Evolutionary conservation across 2,888 invertebrate genomes (phyloP).

Genomic region (Lochmaea crataegi): DNA sequence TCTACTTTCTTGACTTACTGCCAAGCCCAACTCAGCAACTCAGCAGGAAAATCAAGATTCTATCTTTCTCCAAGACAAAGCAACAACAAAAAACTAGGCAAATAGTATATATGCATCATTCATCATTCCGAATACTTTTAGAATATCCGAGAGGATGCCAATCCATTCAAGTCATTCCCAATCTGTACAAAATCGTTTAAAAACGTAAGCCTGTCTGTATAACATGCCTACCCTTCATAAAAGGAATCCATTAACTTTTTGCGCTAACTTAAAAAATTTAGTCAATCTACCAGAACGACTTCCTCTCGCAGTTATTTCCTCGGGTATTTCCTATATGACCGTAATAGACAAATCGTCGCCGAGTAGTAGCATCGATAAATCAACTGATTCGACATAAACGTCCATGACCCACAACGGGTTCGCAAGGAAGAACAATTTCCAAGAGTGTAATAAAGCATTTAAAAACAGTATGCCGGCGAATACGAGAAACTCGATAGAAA

Average conservation of each 20-base stretch:
- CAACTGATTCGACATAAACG: constrained; percentile 17
- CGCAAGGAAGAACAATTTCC: constrained; percentile 19
- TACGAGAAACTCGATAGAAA: constrained; percentile 8
- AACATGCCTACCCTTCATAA: neutral
- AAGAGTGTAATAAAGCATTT: constrained; percentile 21
- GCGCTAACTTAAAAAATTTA: neutral
- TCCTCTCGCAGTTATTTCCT: constrained; percentile 21
- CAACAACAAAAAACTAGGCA: too few species aligned
- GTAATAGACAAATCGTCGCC: constrained; percentile 17
- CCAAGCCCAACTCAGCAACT: too few species aligned
- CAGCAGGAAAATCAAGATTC: too few species aligned
- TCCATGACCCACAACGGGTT: constrained; percentile 27
- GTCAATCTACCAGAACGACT: constrained; percentile 16
- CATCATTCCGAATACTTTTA: too few species aligned
- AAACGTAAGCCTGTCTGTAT: neutral
- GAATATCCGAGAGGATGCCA: too few species aligned
- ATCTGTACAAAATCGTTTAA: neutral
- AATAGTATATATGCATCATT: too few species aligned
- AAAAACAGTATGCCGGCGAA: constrained; percentile 7
- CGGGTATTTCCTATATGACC: constrained; percentile 25
- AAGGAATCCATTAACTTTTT: constrained; percentile 10
- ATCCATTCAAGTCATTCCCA: too few species aligned
- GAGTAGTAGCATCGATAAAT: constrained; percentile 17
- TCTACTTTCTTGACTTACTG: too few species aligned
- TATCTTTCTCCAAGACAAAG: too few species aligned